Evolutionary conservation across 2,888 invertebrate genomes (phyloP).

Genomic region (Morinoia aosen): DNA sequence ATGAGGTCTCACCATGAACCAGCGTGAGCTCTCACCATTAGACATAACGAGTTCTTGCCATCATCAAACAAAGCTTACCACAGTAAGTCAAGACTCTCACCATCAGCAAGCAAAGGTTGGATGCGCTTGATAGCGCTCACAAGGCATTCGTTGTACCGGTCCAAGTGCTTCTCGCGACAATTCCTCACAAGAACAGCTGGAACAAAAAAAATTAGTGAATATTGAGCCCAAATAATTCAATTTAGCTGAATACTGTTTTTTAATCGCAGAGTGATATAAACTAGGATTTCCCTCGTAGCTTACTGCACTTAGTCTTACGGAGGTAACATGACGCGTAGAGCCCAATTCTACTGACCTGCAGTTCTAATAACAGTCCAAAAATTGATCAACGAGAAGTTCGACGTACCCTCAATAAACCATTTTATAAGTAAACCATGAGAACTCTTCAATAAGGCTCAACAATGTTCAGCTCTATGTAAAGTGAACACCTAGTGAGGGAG

Average conservation of each 20-base stretch:
- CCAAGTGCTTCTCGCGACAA: conserved; percentile 10
- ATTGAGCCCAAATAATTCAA: background rate
- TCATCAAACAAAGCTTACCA: too few relatives aligned
- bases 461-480: too few relatives aligned
- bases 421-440: too few relatives aligned
- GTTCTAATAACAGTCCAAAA: background rate
- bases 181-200: conserved; percentile 28
- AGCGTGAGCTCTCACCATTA: background rate
- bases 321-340: background rate
- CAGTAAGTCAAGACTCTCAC: background rate
- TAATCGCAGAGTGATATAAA: background rate
- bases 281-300: background rate
- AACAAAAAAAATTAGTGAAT: background rate
- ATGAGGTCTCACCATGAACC: background rate
- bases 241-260: background rate
- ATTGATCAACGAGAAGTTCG: background rate
- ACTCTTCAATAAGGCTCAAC: too few relatives aligned
- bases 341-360: background rate
- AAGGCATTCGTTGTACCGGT: conserved; percentile 34
- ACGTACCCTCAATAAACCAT: background rate
- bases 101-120: conserved; percentile 18
- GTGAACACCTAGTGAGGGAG: too few relatives aligned
- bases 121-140: conserved; percentile 44
- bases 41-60: background rate
- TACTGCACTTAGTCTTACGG: too few relatives aligned